phyloP scores from a whole-genome alignment of 2,797 vertebrate genomes.

The Chaunax sp. region DNA sequence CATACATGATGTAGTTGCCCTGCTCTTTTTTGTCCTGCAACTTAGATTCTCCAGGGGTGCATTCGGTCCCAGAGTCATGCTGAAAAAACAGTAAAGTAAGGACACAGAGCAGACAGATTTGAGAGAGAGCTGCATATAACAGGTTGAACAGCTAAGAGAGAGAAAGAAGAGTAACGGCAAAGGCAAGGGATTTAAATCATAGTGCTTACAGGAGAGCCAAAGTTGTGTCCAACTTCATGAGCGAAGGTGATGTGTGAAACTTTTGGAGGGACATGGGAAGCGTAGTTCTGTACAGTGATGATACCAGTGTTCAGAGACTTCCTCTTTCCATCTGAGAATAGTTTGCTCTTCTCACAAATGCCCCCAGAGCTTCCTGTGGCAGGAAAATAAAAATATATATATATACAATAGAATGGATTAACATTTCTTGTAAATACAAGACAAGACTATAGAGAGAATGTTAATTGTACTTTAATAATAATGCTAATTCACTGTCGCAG shows the following conservation, averaged over 20 bases:
- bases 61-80: constrained; percentile 96
- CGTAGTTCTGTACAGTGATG: constrained; percentile 99
- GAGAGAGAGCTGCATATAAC: constrained; percentile 11
- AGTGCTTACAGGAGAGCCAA: constrained; percentile 95
- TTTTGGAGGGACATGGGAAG: constrained; percentile 95
- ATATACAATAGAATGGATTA: neutral
- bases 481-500: too few relatives aligned
- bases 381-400: constrained; percentile 8
- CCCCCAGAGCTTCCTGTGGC: constrained; percentile 93
- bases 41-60: constrained; percentile 95
- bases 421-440: neutral
- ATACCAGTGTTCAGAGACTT: constrained; percentile 99
- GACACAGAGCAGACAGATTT: neutral
- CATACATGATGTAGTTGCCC: constrained; percentile 99
- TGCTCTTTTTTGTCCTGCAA: constrained; percentile 88
- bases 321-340: constrained; percentile 93
- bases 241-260: constrained; percentile 99
- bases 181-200: neutral
- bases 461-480: too few relatives aligned
- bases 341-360: constrained; percentile 94
- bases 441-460: too few relatives aligned
- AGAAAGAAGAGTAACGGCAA: neutral
- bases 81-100: constrained; percentile 59
- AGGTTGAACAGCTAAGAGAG: neutral
- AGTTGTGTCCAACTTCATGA: constrained; percentile 98